Evolutionary conservation across 2,888 invertebrate species (phyloP), one percentile per base, ranked within the genome.

Genomic region (Scelioninae gen. 2): DNA sequence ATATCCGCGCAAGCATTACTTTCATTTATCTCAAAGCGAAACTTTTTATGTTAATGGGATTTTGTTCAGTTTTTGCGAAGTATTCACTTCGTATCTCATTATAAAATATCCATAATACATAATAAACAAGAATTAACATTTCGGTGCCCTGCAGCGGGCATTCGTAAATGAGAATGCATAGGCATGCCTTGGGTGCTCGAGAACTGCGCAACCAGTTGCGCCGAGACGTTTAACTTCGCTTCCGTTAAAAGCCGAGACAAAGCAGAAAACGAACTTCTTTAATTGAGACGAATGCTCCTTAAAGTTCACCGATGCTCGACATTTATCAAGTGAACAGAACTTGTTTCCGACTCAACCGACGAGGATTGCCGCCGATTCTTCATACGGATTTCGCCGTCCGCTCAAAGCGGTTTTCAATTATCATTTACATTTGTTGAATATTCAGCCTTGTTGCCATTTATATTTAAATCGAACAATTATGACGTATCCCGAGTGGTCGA

Each of bases 241-340:
- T 65, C 64, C 39, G 58, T 63, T 74, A 63, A 69, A 74, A 52
- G 60, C 61, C 61, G 55, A 67, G 61, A 64, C 64, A 69, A 70
- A 74, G 60, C 58, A 70, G 69, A 65, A 69, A 70, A 68, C 61
- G 70, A 74, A 70, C 69, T 70, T 60, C 65, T 74, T 74, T 74
- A 70, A 74, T 74, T 74, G 70, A 74, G 69, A 73, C 68, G 68
- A 58, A 73, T 73, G 73, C 63, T 68, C 31, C 68, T 73, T 68
- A 68, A 73, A 68, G 73, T 73, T 73, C 46, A 48, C 73, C 63
- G 64, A 73, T 73, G 73, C 63, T 57, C 57, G 58, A 61, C 73
- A 73, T 73, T 73, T 73, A 73, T 73, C 73, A 73, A 73, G 58
- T 67, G 68, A 68, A 52, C 63, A 68, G 73, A 69, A 73, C 63